A percentile compares a stretch with the other conserved stretches of the same genome.
phyloP scores from a whole-genome alignment of 2,113 vertebrate species.

The Aphelocoma coerulescens region DNA sequence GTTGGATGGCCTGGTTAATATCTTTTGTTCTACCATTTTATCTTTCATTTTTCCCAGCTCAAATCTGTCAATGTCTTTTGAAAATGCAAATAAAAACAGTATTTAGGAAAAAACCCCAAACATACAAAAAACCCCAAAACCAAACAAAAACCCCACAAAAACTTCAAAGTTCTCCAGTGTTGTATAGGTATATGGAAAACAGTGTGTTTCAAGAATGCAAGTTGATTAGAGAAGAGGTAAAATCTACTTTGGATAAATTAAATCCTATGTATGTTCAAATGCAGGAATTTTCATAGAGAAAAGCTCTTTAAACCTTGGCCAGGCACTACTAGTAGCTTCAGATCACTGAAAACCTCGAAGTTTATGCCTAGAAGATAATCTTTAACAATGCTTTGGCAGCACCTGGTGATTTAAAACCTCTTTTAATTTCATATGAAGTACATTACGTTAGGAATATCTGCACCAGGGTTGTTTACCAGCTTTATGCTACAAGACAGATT shows the following conservation, averaged over 20 bases:
- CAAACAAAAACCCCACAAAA: not conserved
- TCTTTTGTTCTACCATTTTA: not conserved
- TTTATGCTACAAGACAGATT: not conserved
- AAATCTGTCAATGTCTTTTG: not conserved
- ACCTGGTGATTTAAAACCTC: not conserved
- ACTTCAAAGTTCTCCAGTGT: not conserved
- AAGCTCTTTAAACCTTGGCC: not conserved
- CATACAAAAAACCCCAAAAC: rapidly evolving
- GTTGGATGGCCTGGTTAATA: not conserved
- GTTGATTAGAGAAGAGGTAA: not conserved
- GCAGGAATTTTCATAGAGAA: not conserved
- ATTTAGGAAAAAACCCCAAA: not conserved
- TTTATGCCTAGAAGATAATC: not conserved
- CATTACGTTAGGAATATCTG: not conserved
- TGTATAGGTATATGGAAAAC: not conserved
- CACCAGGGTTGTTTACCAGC: not conserved
- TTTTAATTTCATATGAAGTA: not conserved
- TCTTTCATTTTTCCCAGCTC: not conserved
- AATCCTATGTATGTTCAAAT: not conserved
- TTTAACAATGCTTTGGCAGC: not conserved
- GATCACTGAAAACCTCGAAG: not conserved
- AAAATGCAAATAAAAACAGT: not conserved
- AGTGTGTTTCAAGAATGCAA: not conserved
- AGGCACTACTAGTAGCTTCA: not conserved
- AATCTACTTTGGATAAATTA: not conserved